Evolutionary conservation across 92 coral and sea anemone species (phyloP), one percentile per base, ranked within the genome.

Genomic region (Zoanthus gigantus): DNA sequence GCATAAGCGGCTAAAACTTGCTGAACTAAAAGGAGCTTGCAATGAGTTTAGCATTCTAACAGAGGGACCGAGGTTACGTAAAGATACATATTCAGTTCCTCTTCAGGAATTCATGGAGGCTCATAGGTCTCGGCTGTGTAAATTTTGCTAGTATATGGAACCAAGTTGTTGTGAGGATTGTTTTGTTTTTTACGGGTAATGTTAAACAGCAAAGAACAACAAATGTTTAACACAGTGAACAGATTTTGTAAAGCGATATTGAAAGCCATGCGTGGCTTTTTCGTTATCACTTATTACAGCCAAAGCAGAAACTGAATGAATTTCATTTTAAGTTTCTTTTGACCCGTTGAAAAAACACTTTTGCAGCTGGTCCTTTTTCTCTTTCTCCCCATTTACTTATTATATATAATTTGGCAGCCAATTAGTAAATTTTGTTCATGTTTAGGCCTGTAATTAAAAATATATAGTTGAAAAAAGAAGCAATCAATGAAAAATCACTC

Each of bases 61-160:
- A 68, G 73, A 68, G 0, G 73, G 73, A 11, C 71, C 45, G 37
- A 68, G 73, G 73, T 28, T 44, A 7, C 44, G 46, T 68, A 30
- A 68, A 23, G 44, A 68, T 13, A 67, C 72, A 0, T 67, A 28
- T 67, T 67, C 72, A 29, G 44, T 67, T 67, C 72, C 42, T 67
- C 72, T 67, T 67, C 72, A 67, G 72, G 72, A 28, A 67, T 67
- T 67, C 42, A 6, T 67, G 14, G 42, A 67, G 42, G 44, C 72
- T 67, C 72, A 67, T 28, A 67, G 72, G 15, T 67, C 72, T 23
- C 72, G 72, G 72, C 42, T 67, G 72, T 67, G 72, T 23, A 67
- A 28, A 28, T 67, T 67, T 67, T 67, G 45, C 72, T 67, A 67
- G 0, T 18, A 67, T 12, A 67, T 28, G 72, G 72, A 28, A 29